Conservation (phyloP, 2,888 invertebrate species). For the Pheosia tremula region DNA sequence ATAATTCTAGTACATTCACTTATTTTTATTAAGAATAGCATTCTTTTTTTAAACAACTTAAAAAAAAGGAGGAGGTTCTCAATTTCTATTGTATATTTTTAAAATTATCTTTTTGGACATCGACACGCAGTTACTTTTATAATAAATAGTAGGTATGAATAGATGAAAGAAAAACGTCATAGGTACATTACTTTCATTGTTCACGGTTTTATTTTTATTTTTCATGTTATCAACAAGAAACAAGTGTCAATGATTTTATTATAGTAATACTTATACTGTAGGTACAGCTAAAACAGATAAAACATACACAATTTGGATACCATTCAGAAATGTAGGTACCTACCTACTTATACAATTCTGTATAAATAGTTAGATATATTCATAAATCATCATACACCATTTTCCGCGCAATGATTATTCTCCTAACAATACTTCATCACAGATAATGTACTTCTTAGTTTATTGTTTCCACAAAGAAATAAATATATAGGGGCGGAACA, state of each 20-base stretch:
- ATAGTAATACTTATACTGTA: slow-evolving; percentile 80
- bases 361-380: slow-evolving; percentile 61
- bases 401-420: slow-evolving; percentile 59
- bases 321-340: slow-evolving; percentile 56
- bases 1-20: too few relatives aligned
- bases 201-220: slow-evolving; percentile 71
- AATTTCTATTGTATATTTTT: too few relatives aligned
- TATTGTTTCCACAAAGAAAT: slow-evolving; percentile 54
- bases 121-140: not conserved
- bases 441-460: slow-evolving; percentile 80
- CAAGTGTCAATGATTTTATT: slow-evolving; percentile 71
- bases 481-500: slow-evolving; percentile 61
- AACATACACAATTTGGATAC: slow-evolving; percentile 64
- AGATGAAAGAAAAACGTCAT: slow-evolving; percentile 21
- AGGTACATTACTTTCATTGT: slow-evolving; percentile 45
- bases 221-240: slow-evolving; percentile 79
- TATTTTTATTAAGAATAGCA: too few relatives aligned
- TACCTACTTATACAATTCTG: slow-evolving; percentile 46
- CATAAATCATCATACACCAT: slow-evolving; percentile 52
- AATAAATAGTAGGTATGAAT: not conserved
- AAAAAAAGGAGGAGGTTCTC: too few relatives aligned
- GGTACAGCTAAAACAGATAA: slow-evolving; percentile 74
- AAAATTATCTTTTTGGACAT: too few relatives aligned
- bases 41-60: too few relatives aligned
- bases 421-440: slow-evolving; percentile 79